Evolutionary conservation across 2,113 vertebrate species (phyloP).

Genomic region (Lepisosteus oculatus): DNA sequence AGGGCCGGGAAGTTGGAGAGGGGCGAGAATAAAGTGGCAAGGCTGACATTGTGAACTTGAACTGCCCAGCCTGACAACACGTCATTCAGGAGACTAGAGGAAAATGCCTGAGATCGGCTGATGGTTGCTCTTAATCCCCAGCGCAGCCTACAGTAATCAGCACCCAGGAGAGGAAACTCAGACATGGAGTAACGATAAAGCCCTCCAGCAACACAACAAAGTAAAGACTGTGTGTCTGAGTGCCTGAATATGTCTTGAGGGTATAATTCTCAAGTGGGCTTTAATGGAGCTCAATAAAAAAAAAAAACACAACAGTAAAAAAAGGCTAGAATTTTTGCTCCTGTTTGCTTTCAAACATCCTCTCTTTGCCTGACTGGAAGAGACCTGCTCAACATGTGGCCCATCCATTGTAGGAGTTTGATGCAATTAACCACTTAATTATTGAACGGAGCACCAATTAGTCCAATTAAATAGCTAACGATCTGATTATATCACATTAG

Average conservation of each 20-base stretch:
- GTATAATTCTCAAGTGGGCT: not conserved
- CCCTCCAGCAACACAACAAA: not conserved
- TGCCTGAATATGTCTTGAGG: conserved; percentile 1
- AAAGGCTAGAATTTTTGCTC: not conserved
- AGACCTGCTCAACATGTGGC: not conserved
- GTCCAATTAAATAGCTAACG: too few species aligned
- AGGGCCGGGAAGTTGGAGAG: not conserved
- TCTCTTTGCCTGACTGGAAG: not conserved
- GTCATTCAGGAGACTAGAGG: not conserved
- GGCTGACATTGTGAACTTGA: not conserved
- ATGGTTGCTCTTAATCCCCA: not conserved
- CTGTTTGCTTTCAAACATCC: not conserved
- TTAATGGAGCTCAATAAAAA: not conserved
- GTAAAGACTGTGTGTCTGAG: conserved; percentile 3
- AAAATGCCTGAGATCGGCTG: not conserved
- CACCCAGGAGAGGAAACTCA: not conserved
- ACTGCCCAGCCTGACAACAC: not conserved
- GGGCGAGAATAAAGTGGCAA: not conserved
- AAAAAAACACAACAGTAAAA: not conserved
- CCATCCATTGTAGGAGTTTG: not conserved
- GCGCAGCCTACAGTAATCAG: not conserved
- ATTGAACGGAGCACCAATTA: too few species aligned
- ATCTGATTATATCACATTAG: too few species aligned
- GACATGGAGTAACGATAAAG: not conserved
- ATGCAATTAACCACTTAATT: too few species aligned